Percentiles rank a stretch among this genome's conserved stretches.
phyloP scores from a whole-genome alignment of 2,888 invertebrate genomes.

The Bellardia pandia region DNA sequence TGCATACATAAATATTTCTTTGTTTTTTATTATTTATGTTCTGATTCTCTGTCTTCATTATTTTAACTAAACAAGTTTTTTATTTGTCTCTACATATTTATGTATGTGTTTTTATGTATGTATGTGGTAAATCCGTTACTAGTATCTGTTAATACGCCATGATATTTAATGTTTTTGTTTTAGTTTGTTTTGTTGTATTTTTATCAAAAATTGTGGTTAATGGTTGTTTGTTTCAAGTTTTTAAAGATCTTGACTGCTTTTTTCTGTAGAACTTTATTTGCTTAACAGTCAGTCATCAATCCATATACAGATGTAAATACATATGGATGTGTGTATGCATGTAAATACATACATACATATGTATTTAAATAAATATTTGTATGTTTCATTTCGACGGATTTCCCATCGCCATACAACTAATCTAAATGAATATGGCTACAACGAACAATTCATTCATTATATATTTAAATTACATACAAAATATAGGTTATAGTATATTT shows the following conservation, averaged over 20 bases:
- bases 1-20: background rate
- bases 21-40: slow-evolving; percentile 17
- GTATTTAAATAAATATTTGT: no score
- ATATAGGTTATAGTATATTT: no score
- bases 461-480: no score
- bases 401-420: no score
- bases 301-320: no score
- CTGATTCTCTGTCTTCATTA: slow-evolving; percentile 14
- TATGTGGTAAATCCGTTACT: background rate
- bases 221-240: slow-evolving; percentile 14
- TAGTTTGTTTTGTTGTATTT: background rate
- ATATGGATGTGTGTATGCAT: background rate
- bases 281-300: background rate
- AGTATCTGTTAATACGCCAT: slow-evolving; percentile 8
- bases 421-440: no score
- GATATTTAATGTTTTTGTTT: background rate
- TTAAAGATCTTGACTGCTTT: background rate
- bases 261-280: background rate
- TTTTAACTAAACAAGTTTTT: slow-evolving; percentile 28
- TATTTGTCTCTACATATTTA: background rate
- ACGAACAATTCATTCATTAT: no score
- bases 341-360: no score
- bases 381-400: no score
- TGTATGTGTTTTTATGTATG: no score
- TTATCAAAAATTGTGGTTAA: slow-evolving; percentile 1